These are phyloP conservation scores for Alentia gelatinosa DNA, from an alignment of 2,888 invertebrate genomes.

Conservation along the genomic window DNA sequence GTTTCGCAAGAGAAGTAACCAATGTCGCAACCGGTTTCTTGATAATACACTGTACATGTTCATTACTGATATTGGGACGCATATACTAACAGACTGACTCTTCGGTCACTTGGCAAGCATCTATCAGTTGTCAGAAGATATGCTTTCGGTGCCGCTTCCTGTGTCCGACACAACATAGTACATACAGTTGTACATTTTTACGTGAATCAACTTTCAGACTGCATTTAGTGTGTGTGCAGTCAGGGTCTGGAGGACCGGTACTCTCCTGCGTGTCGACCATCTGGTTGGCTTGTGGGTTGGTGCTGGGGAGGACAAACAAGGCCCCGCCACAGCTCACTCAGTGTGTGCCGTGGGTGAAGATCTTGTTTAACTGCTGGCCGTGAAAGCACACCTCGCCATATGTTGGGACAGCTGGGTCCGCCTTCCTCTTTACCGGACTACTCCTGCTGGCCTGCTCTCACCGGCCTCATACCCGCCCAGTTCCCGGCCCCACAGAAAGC, in stretches of 20 bases:
- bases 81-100: no score
- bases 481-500: not conserved
- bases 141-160: no score
- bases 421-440: not conserved
- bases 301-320: not conserved
- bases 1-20: no score
- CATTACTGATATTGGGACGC: no score
- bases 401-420: conserved; percentile 43
- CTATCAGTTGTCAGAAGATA: no score
- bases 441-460: not conserved
- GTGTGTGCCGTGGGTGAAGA: conserved; percentile 8
- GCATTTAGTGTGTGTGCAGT: not conserved
- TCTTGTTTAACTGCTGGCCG: not conserved
- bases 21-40: no score
- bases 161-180: no score
- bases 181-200: no score
- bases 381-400: conserved; percentile 46
- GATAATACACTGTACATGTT: no score
- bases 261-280: not conserved
- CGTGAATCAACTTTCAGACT: no score
- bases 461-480: not conserved
- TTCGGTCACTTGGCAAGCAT: no score
- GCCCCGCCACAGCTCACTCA: not conserved
- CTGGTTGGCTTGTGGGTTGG: not conserved
- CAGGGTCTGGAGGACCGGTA: not conserved